Evolutionary conservation across 2,797 vertebrate genomes (phyloP), one percentile per base, ranked within the genome.

Genomic region (Acanthurus leucopareius): DNA sequence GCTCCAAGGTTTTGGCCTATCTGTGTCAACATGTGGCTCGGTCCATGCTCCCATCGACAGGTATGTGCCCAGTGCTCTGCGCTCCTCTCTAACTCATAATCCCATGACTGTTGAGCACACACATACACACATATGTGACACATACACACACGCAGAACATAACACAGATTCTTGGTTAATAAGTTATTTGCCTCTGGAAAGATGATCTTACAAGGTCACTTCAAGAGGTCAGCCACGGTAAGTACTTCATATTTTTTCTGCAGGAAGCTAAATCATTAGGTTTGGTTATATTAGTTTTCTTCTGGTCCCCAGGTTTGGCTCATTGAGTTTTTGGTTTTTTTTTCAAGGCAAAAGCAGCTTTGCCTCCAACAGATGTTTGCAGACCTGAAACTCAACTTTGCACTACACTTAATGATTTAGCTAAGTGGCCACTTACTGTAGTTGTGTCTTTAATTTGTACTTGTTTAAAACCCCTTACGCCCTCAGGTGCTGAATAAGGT

Each of bases 1-100:
- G 96, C 96, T 57, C 98, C 98, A 17, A 99, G 94, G 91, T 99
- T 99, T 90, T 99, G 98, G 45, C 98, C 98, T 79, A 99, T 99
- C 44, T 97, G 98, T 8, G 98, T 97, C 85, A 99, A 94, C 86
- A 99, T 95, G 86, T 94, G 96, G 85, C 95, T 93, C 2, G 98
- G 98, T 40, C 98, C 98, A 45, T 99, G 98, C 82, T 99, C 97
- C 98, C 98, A 99, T 9, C 95, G 88, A 75, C 98, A 99, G 14
- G 91, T 93, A 89, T 97, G 93, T 61, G 98, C 97, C 98, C 98
- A 99, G 1, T 97, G 93, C 88, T 97, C 97, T 45, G 98, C 96
- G 70, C 98, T 98, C 86, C 97, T 94, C 91, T 99, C 98, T 70
- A 99, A 90, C 71, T 99, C 98, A 15, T 94, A 91, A 90, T 99